phyloP scores from a whole-genome alignment of 2,888 invertebrate species.

The Muschampia staudingeri region DNA sequence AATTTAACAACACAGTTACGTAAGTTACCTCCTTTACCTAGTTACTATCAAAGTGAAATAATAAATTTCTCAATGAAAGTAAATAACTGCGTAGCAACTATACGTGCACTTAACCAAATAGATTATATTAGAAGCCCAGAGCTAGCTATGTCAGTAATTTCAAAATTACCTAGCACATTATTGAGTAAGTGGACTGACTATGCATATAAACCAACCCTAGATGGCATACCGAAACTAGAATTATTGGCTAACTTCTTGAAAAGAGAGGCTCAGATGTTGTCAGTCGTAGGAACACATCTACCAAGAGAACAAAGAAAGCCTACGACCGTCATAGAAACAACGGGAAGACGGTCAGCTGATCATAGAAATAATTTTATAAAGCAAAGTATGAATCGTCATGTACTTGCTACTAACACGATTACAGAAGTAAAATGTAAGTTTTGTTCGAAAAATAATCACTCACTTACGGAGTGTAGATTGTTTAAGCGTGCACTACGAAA shows the following conservation, averaged over 20 bases:
- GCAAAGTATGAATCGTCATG: neutral
- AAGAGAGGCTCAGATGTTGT: neutral
- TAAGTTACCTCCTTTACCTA: slow-evolving; percentile 49
- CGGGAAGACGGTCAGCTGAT: neutral
- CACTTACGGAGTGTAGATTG: neutral
- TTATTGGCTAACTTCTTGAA: neutral
- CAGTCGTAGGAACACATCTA: neutral
- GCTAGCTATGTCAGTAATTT: neutral
- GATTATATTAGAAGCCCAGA: slow-evolving; percentile 36
- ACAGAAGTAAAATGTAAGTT: neutral
- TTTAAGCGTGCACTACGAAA: slow-evolving; percentile 6
- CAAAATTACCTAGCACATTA: neutral
- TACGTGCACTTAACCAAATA: slow-evolving; percentile 40
- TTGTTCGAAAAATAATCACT: neutral
- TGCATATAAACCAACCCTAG: slow-evolving; percentile 1
- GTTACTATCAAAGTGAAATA: slow-evolving; percentile 43
- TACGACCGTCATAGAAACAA: slow-evolving; percentile 3
- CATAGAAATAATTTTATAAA: neutral
- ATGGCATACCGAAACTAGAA: neutral
- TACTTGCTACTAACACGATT: neutral
- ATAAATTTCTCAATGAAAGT: slow-evolving; percentile 44
- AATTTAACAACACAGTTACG: slow-evolving; percentile 41
- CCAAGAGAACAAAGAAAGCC: neutral
- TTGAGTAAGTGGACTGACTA: slow-evolving; percentile 8
- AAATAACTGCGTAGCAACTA: slow-evolving; percentile 48